phyloP scores from a whole-genome alignment of 2,888 invertebrate genomes.

The Thalpophila matura region DNA sequence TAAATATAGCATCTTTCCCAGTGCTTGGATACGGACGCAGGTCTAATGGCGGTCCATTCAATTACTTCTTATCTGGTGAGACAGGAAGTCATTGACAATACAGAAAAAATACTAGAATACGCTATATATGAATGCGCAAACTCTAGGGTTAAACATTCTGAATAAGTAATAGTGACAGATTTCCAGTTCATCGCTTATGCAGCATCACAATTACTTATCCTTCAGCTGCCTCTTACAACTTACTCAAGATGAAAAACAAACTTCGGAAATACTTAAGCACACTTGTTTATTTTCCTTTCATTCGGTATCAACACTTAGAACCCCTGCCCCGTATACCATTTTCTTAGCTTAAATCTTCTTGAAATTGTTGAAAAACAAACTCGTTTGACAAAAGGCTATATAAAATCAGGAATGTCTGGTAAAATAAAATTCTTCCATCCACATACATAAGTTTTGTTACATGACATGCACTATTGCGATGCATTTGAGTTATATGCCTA shows the following conservation, averaged over 20 bases:
- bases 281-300: constrained; percentile 14
- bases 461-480: constrained; percentile 24
- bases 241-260: constrained; percentile 20
- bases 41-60: background rate
- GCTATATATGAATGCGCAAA: background rate
- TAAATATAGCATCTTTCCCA: background rate
- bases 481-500: constrained; percentile 21
- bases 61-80: background rate
- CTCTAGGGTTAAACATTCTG: constrained; percentile 1
- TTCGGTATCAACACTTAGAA: background rate
- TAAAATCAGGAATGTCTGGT: background rate
- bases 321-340: background rate
- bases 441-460: constrained; percentile 10
- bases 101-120: background rate
- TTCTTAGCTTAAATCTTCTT: background rate
- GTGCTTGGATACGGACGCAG: background rate
- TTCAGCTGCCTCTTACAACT: background rate
- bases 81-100: background rate
- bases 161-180: constrained; percentile 18
- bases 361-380: background rate
- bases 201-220: constrained; percentile 11
- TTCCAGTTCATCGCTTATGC: constrained; percentile 11
- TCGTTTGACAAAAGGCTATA: background rate
- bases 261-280: background rate
- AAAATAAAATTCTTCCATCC: constrained; percentile 6